Base-by-base conservation (phyloP, 2,888 invertebrate species). In the Agrochola circellaris region DNA sequence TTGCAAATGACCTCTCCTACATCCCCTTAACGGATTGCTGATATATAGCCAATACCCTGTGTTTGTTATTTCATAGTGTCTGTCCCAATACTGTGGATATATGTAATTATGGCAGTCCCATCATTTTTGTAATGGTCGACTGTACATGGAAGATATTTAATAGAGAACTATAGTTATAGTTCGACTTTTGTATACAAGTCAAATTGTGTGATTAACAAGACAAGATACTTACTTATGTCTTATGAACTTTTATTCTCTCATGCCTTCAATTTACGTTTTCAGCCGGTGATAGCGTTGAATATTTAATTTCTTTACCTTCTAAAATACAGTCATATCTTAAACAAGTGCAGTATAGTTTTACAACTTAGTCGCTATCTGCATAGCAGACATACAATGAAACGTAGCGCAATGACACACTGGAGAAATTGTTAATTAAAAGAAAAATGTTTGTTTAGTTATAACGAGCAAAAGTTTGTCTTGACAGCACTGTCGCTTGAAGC, bases 401-500 rank as follows among this genome's bases (percentile, higher is more conserved):
- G 54, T 42, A 72, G 61, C 48, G 64, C 68, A 80, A 71, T 84
- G 77, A 78, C 75, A 78, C 66, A 60, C 65, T 51, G 74, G 78
- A 81, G 83, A 83, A 79, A 86, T 77, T 80, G 77, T 74, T 89
- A 87, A 88, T 88, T 87, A 87, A 74, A 76, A 79, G 81, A 84
- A 83, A 89, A 87, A 86, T 87, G 77, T 80, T 85, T 82, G 77
- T 80, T 85, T 82, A 82, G 83, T 80, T 82, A 73, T 83, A 88
- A 88, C 79, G 83, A 90, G 87, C 81, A 85, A 85, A 87, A 83
- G 78, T 81, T 78, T 81, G 72, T 79, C 85, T 80, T 73, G 79
- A 84, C 79, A 85, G 79, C 81, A 81, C 79, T 81, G 81, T 83
- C 83, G 77, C 82, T 77, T 80, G 75, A 77, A 77, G 75, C 73